These are phyloP conservation scores for Terrapene triunguis DNA, from an alignment of 2,113 vertebrate genomes.

Conservation along the genomic window DNA sequence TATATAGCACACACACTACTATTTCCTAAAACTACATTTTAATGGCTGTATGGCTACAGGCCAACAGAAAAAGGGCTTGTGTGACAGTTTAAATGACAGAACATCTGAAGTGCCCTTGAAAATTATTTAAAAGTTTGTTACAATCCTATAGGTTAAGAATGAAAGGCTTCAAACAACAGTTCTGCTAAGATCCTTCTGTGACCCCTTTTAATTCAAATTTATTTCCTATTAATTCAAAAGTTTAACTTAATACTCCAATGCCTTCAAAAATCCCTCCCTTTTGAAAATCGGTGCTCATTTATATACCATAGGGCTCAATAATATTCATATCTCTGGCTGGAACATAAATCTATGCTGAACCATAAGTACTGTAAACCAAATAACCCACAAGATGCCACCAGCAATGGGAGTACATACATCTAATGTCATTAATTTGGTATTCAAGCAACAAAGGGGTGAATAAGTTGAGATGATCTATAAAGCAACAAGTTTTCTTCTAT, in stretches of 20 bases:
- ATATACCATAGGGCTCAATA: background rate
- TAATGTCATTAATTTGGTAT: conserved; percentile 50
- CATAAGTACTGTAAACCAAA: conserved; percentile 54
- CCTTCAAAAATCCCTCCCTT: conserved; percentile 57
- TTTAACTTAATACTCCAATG: conserved; percentile 53
- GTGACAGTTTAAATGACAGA: conserved; percentile 68
- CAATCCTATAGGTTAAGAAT: conserved; percentile 70
- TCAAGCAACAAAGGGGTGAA: conserved; percentile 35
- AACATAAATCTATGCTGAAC: conserved; percentile 50
- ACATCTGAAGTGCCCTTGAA: conserved; percentile 69
- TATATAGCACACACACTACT: background rate
- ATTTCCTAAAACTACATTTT: conserved; percentile 57
- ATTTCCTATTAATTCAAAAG: conserved; percentile 59
- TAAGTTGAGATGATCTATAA: conserved; percentile 18
- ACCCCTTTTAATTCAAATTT: conserved; percentile 52
- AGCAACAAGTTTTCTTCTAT: conserved; percentile 9
- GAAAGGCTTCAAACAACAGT: conserved; percentile 67
- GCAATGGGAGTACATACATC: conserved; percentile 31
- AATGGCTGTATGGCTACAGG: conserved; percentile 60
- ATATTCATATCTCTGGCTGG: conserved; percentile 27
- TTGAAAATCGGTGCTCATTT: conserved; percentile 19
- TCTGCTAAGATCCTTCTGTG: conserved; percentile 57
- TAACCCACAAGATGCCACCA: conserved; percentile 33
- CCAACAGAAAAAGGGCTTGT: conserved; percentile 61
- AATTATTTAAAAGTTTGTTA: conserved; percentile 73